These are phyloP conservation scores for Leptinotarsa haldemani DNA, from an alignment of 2,888 invertebrate genomes.

Conservation along the genomic window DNA sequence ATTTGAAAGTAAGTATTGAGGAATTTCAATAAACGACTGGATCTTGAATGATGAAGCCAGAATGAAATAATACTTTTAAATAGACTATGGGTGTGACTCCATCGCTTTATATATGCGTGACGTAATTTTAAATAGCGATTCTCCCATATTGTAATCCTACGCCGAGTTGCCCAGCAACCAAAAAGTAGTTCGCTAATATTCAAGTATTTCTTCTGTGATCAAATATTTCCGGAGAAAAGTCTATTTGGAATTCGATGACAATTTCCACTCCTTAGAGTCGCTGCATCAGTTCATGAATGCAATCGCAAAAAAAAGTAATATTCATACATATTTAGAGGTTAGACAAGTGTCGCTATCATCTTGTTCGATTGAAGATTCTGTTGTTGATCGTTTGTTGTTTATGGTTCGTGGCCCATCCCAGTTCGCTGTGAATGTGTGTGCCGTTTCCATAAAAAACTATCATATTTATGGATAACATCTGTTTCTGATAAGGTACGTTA, in stretches of 20 bases:
- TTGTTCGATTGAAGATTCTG: conserved; percentile 16
- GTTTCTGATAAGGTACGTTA: conserved; percentile 62
- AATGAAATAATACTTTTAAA: conserved; percentile 20
- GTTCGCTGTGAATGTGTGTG: conserved; percentile 67
- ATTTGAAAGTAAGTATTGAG: background rate
- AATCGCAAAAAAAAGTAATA: background rate
- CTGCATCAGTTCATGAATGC: background rate
- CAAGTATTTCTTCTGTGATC: background rate
- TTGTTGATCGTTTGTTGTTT: conserved; percentile 60
- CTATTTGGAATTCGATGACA: background rate
- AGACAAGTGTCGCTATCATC: conserved; percentile 15
- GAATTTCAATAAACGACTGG: background rate
- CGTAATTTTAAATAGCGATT: conserved; percentile 59
- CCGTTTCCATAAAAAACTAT: conserved; percentile 62
- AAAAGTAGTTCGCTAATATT: conserved; percentile 16
- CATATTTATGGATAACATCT: conserved; percentile 63
- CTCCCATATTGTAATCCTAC: conserved; percentile 25
- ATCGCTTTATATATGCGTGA: conserved; percentile 64
- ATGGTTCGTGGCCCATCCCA: conserved; percentile 67
- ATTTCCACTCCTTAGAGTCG: background rate
- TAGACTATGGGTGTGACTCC: conserved; percentile 55
- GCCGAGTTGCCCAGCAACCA: background rate
- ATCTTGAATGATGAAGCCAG: background rate
- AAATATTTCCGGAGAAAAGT: background rate
- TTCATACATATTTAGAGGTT: conserved; percentile 3